phyloP scores from a whole-genome alignment of 2,888 invertebrate species.

The Archips xylosteana region DNA sequence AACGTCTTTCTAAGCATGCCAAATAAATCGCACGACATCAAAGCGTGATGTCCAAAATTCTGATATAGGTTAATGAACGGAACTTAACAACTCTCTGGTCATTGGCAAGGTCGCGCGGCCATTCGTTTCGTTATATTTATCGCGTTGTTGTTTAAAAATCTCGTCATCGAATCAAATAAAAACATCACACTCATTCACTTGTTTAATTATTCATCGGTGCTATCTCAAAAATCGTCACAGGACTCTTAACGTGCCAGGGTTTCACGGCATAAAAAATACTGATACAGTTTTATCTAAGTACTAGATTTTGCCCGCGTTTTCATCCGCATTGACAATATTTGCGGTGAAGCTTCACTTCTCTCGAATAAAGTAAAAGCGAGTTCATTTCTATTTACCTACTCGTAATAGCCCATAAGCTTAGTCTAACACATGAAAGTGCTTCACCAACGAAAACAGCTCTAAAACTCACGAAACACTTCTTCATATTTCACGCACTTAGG shows the following conservation, averaged over 20 bases:
- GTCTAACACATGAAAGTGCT: too few species aligned
- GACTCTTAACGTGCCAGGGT: background rate
- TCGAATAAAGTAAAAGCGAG: too few species aligned
- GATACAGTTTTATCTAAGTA: background rate
- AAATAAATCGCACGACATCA: constrained; percentile 33
- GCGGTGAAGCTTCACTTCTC: too few species aligned
- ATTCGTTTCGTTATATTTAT: constrained; percentile 45
- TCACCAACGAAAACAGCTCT: too few species aligned
- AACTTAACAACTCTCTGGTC: constrained; percentile 23
- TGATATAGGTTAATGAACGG: constrained; percentile 44
- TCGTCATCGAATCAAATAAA: constrained; percentile 24
- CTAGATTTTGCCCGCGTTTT: too few species aligned
- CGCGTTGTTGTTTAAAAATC: constrained; percentile 30
- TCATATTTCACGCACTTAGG: too few species aligned
- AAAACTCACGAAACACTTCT: too few species aligned
- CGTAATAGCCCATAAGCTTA: too few species aligned
- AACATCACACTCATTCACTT: background rate
- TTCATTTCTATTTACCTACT: too few species aligned
- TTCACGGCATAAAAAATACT: background rate
- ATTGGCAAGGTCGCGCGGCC: constrained; percentile 48
- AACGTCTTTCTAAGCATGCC: constrained; percentile 23
- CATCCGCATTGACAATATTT: too few species aligned
- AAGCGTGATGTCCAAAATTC: constrained; percentile 32
- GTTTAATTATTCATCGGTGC: constrained; percentile 2
- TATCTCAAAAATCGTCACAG: constrained; percentile 1